Evolutionary conservation across 2,797 vertebrate genomes (phyloP), one percentile per base, ranked within the genome.

Genomic region (Petrocephalus sullivani): DNA sequence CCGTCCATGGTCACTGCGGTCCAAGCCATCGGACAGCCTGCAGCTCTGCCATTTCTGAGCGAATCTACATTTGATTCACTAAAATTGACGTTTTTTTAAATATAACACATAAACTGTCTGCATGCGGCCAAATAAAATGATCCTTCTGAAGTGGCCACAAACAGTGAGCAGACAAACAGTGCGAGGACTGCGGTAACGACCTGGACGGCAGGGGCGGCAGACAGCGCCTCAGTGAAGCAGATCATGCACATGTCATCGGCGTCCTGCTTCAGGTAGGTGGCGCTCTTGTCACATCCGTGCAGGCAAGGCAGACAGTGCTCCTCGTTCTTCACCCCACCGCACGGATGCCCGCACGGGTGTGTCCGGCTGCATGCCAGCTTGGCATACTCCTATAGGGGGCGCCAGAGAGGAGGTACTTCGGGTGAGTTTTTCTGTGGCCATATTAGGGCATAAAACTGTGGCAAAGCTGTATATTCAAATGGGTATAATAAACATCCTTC

Each of bases 181-280:
- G n/a, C 1, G 75, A 3, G 49, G 41, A 9, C 21, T 83, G 81
- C 49, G 2, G 10, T 28, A 54, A 6, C 54, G 46, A 83, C 81
- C 81, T 83, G 81, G 81, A 83, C 95, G 56, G 98, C 98, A 3
- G 98, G 98, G 53, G 98, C 98, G 86, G 98, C 98, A 3, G 98
- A 99, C 91, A 99, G 97, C 0, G 98, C 98, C 91, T 99, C 98
- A 0, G 98, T 99, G 93, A 99, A 99, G 93, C 98, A 99, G 92
- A 99, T 97, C 98, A 99, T 99, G 92, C 98, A 99, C 98, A 99
- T 99, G 94, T 99, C 98, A 87, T 99, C 98, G 0, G 98, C 98
- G 1, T 99, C 98, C 92, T 99, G 98, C 88, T 99, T 99, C 87
- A 99, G 95, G 33, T 95, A 96, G 75, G 96, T 93, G 0, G 97